Conservation (phyloP, 2,113 vertebrate species). For the Loxodonta africana region DNA sequence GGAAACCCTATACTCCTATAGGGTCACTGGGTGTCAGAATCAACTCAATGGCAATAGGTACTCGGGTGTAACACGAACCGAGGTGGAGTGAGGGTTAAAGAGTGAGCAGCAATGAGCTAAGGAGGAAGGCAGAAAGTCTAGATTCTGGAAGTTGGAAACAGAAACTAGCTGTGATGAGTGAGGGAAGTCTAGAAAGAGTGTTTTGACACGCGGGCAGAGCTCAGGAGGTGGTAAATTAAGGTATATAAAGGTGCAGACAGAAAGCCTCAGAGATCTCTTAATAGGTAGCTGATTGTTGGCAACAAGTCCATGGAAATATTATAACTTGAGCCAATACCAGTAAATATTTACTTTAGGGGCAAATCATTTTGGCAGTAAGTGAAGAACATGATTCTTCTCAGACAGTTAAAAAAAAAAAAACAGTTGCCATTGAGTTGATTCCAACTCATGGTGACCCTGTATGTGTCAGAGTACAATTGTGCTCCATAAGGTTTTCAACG, state of each 20-base stretch:
- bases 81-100: not conserved
- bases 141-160: not conserved
- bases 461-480: not conserved
- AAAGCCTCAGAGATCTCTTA: not conserved
- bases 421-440: not conserved
- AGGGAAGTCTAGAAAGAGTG: not conserved
- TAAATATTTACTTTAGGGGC: slow-evolving; percentile 10
- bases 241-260: not conserved
- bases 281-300: not conserved
- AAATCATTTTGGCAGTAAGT: not conserved
- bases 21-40: not conserved
- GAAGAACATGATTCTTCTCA: slow-evolving; percentile 35
- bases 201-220: slow-evolving; percentile 58
- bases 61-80: no score
- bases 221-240: not conserved
- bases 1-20: not conserved
- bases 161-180: slow-evolving; percentile 14
- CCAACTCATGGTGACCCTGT: not conserved
- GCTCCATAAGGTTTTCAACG: not conserved
- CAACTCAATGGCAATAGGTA: no score
- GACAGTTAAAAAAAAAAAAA: not conserved
- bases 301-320: not conserved
- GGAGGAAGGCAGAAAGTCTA: not conserved
- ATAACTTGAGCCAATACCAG: not conserved
- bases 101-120: not conserved